Evolutionary conservation across 1,140 invertebrate species (phyloP).

Genomic region (Platyscapa corneri): DNA sequence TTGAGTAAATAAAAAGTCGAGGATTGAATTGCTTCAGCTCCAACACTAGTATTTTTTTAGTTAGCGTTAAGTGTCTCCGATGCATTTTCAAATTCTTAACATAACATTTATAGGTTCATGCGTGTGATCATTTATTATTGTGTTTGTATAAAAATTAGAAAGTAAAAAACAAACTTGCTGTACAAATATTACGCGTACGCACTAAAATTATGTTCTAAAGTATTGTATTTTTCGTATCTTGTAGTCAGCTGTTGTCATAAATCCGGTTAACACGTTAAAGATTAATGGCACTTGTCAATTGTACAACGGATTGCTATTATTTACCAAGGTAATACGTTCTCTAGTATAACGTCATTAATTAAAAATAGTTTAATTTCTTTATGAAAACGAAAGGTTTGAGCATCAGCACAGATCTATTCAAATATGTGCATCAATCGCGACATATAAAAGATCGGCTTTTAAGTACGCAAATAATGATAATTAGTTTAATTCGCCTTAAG

Average conservation of each 20-base stretch:
- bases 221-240: neutral
- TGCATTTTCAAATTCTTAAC: conserved; percentile 24
- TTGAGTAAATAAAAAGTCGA: conserved; percentile 4
- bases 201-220: neutral
- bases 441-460: no score
- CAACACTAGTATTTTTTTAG: neutral
- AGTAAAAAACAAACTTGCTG: neutral
- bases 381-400: no score
- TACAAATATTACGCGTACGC: neutral
- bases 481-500: conserved; percentile 28
- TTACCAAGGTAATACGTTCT: no score
- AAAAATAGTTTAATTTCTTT: no score
- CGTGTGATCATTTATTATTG: neutral
- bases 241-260: neutral
- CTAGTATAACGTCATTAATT: no score
- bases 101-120: neutral
- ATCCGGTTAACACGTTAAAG: no score
- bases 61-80: neutral
- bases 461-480: neutral
- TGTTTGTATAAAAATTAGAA: neutral
- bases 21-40: neutral
- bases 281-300: no score
- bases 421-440: no score
- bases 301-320: no score
- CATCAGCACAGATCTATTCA: no score